Evolutionary conservation across 2,888 invertebrate species (phyloP).

Genomic region (Latheticus oryzae): DNA sequence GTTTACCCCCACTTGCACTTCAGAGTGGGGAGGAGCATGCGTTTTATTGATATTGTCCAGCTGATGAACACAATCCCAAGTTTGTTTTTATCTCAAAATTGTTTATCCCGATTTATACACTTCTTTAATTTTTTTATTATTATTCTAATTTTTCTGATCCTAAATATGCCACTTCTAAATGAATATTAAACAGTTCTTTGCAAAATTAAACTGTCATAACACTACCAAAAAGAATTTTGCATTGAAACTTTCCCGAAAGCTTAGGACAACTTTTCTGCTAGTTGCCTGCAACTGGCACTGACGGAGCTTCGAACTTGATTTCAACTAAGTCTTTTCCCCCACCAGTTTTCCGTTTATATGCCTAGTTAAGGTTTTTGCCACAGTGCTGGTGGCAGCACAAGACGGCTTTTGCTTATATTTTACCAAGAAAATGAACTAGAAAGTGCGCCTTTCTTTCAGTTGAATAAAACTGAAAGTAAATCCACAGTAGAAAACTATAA

Average conservation of each 20-base stretch:
- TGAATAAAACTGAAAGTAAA: too few species aligned
- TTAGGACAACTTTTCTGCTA: neutral
- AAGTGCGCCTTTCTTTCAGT: too few species aligned
- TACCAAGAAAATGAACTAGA: too few species aligned
- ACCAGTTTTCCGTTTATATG: conserved; percentile 16
- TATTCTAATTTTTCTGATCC: neutral
- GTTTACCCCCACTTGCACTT: conserved; percentile 57
- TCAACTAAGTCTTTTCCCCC: conserved; percentile 29
- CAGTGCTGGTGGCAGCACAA: conserved; percentile 36
- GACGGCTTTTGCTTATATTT: conserved; percentile 33
- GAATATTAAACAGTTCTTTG: conserved; percentile 2
- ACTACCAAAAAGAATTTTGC: neutral
- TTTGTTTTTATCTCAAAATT: neutral
- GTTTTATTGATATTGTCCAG: conserved; percentile 54
- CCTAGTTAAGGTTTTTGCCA: conserved; percentile 36
- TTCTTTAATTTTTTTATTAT: neutral
- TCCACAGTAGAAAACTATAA: too few species aligned
- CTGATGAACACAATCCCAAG: conserved; percentile 54
- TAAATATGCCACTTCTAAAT: neutral
- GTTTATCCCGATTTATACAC: conserved; percentile 5
- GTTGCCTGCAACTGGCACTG: conserved; percentile 14
- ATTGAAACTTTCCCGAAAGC: neutral
- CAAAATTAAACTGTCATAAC: neutral
- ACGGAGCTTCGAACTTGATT: conserved; percentile 27
- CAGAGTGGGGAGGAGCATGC: conserved; percentile 57